Conservation (phyloP, 2,113 vertebrate species). For the Hippocampus zosterae region DNA sequence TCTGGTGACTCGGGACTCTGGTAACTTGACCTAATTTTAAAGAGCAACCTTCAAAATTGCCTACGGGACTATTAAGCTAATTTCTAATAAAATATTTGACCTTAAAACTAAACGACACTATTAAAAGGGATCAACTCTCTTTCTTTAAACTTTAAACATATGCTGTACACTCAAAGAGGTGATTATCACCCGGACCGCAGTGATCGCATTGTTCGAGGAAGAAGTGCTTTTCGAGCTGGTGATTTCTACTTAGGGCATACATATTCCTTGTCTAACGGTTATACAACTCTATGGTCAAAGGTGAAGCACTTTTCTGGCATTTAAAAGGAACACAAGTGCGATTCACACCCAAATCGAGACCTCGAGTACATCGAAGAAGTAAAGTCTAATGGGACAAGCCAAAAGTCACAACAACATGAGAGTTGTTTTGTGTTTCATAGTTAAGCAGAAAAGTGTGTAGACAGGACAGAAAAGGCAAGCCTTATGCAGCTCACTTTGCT, state of each 20-base stretch:
- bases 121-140: not conserved
- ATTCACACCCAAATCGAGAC: not conserved
- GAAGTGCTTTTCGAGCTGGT: not conserved
- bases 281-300: not conserved
- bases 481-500: not conserved
- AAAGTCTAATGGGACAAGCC: not conserved
- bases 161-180: not conserved
- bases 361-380: not conserved
- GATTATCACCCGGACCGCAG: not conserved
- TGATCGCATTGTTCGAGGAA: not conserved
- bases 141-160: no score
- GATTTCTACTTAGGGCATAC: not conserved
- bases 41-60: not conserved
- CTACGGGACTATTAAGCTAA: not conserved
- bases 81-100: not conserved
- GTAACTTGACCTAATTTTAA: not conserved
- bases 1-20: not conserved
- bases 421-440: not conserved
- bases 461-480: not conserved
- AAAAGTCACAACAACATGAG: not conserved
- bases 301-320: not conserved
- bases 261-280: not conserved
- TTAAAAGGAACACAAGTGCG: not conserved
- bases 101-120: not conserved
- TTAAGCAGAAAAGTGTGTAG: not conserved